Percentiles rank a stretch among this genome's conserved stretches.
These are phyloP conservation scores for Aepyceros melampus DNA, from an alignment of 2,113 vertebrate species.

Conservation along the genomic window DNA sequence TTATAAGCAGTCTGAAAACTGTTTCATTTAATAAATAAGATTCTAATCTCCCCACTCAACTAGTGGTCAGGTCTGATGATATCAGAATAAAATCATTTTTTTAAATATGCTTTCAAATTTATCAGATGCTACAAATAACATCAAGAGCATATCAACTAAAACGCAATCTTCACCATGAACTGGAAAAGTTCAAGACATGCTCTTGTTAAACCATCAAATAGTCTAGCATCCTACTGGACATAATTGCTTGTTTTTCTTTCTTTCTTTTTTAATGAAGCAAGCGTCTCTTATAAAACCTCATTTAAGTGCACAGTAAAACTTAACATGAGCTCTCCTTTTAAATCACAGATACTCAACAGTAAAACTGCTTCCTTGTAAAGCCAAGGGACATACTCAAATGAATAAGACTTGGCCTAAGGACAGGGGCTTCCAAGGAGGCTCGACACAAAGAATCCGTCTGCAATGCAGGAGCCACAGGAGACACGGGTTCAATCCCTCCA, in stretches of 20 bases:
- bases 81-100: neutral
- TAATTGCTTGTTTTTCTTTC: neutral
- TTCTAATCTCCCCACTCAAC: neutral
- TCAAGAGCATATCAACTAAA: neutral
- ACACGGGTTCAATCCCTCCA: neutral
- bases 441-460: neutral
- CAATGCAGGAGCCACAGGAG: neutral
- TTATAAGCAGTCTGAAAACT: neutral
- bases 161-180: neutral
- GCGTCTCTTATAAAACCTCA: neutral
- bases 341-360: neutral
- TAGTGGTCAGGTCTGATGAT: neutral
- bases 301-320: neutral
- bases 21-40: slow-evolving; percentile 11
- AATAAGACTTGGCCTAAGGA: neutral
- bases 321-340: neutral
- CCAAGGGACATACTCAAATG: neutral
- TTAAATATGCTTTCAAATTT: neutral
- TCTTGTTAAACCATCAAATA: neutral
- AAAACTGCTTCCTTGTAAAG: neutral
- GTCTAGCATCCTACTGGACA: neutral
- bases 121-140: neutral
- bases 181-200: neutral
- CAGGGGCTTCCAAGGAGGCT: neutral
- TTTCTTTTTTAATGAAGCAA: neutral